These are phyloP conservation scores for Sycon ciliatum DNA, from an alignment of 37 sponge, comb jelly and placozoan species.

Conservation along the genomic window DNA sequence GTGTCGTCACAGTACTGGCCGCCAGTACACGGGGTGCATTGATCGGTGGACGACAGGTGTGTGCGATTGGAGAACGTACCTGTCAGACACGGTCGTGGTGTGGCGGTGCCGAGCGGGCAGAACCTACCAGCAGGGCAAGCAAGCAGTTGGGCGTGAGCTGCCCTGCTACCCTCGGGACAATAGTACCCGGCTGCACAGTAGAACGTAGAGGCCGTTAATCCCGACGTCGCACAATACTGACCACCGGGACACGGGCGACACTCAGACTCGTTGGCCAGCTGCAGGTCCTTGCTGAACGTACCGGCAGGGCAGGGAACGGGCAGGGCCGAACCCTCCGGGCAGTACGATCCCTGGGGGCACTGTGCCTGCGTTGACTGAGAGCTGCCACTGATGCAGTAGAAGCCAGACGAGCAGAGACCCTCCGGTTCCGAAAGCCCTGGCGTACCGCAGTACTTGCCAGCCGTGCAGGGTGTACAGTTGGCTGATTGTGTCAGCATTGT, in stretches of 20 bases:
- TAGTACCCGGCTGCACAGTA: conserved; percentile 25
- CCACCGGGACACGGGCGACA: not conserved
- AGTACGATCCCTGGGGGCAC: conserved; percentile 28
- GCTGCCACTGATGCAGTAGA: conserved; percentile 28
- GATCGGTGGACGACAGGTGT: not conserved
- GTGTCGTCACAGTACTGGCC: not conserved
- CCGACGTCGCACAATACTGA: not conserved
- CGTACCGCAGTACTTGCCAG: conserved; percentile 25
- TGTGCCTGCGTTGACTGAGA: not conserved
- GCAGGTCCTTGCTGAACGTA: conserved; percentile 20
- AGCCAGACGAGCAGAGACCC: conserved; percentile 26
- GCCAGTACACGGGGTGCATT: conserved; percentile 10
- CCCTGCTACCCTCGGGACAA: conserved; percentile 14
- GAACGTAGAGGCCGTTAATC: not conserved
- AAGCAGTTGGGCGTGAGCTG: not conserved
- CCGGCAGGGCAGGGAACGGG: conserved; percentile 30
- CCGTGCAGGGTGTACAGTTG: conserved; percentile 27
- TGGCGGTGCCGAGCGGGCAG: conserved; percentile 9
- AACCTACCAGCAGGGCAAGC: conserved; percentile 29
- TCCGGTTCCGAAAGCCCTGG: conserved; percentile 11
- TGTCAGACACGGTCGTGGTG: not conserved
- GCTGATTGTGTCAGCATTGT: not conserved
- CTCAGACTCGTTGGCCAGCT: not conserved
- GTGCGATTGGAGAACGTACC: conserved; percentile 2
- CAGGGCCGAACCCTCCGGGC: conserved; percentile 18